Conservation (phyloP, 2,888 invertebrate genomes). For the Druceiella hillmani region DNA sequence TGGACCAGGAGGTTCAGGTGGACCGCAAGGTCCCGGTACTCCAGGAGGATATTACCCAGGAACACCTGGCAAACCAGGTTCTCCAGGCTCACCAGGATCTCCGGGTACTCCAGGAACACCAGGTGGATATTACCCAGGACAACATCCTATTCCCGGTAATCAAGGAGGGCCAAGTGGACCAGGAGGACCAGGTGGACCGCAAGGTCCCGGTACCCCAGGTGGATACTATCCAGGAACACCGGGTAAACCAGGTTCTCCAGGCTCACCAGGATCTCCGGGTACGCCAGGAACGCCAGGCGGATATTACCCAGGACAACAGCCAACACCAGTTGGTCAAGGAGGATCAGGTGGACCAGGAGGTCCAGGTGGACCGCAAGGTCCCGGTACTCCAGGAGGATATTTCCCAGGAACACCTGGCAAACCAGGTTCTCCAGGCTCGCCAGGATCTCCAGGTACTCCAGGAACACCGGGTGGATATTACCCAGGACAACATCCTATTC, state of each 20-base stretch:
- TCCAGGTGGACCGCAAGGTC: no score
- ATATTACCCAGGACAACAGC: constrained; percentile 18
- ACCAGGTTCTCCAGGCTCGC: no score
- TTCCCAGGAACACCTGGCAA: constrained; percentile 20
- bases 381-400: constrained; percentile 19
- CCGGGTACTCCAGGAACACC: constrained; percentile 26
- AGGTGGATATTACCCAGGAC: constrained; percentile 18
- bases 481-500: no score
- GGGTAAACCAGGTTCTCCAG: constrained; percentile 7
- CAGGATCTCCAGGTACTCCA: no score
- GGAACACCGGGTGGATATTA: no score
- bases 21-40: constrained; percentile 33
- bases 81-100: no score
- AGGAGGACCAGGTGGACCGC: no score
- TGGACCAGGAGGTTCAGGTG: constrained; percentile 31
- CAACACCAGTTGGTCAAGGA: constrained; percentile 24
- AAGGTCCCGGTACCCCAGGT: no score
- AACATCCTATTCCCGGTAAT: constrained; percentile 19
- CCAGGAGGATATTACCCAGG: no score
- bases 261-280: no score
- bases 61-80: no score
- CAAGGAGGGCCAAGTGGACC: constrained; percentile 32
- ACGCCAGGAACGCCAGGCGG: constrained; percentile 19
- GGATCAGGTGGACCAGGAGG: constrained; percentile 31
- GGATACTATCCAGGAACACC: constrained; percentile 23